Evolutionary conservation across 2,888 invertebrate genomes (phyloP).

Genomic region (Eueremaeus valkanovi): DNA sequence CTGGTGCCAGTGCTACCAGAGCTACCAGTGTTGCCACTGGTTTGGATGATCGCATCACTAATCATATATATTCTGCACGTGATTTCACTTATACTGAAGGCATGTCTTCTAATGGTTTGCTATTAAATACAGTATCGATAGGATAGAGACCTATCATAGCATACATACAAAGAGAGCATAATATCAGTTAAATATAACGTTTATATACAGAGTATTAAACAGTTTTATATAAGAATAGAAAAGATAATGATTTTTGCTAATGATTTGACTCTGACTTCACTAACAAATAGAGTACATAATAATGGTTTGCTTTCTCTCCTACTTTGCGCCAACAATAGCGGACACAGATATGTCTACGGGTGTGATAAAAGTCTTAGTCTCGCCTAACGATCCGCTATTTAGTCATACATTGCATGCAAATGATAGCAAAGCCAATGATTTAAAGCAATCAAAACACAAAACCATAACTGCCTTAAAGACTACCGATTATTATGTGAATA

Average conservation of each 20-base stretch:
- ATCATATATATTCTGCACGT: slow-evolving; percentile 16
- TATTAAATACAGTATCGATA: neutral
- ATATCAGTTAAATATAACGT: neutral
- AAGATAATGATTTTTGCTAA: slow-evolving; percentile 17
- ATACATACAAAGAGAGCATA: no score
- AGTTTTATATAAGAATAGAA: neutral
- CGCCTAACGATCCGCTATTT: no score
- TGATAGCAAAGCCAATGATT: neutral
- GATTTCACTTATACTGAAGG: neutral
- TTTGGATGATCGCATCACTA: neutral
- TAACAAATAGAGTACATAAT: neutral
- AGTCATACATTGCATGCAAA: neutral
- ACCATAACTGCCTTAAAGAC: neutral
- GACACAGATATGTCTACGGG: neutral
- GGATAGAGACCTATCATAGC: no score
- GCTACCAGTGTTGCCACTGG: neutral
- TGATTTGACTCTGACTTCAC: neutral
- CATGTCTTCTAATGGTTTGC: neutral
- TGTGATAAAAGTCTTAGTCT: neutral
- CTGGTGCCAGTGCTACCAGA: neutral
- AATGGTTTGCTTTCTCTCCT: no score
- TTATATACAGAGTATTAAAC: neutral
- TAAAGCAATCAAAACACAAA: neutral
- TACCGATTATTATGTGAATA: neutral
- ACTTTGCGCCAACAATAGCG: neutral